Evolutionary conservation across 2,888 invertebrate species (phyloP).

Genomic region (Drosophila buzzatii): DNA sequence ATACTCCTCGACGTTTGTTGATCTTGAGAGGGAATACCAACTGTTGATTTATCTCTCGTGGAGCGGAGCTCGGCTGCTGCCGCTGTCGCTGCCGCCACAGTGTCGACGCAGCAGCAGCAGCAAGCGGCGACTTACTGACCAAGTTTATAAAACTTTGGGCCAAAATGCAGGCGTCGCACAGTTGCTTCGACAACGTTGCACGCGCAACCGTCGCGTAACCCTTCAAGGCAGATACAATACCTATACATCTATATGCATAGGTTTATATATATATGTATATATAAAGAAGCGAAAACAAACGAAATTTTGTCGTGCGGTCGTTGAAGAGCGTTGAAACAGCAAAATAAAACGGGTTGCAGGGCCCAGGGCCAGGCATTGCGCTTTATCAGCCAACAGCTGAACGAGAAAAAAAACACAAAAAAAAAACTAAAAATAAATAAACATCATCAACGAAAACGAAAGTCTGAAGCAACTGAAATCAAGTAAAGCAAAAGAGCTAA

Average conservation of each 20-base stretch:
- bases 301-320: slow-evolving; percentile 58
- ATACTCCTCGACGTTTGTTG: slow-evolving; percentile 55
- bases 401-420: neutral
- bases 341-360: slow-evolving; percentile 72
- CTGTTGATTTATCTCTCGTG: slow-evolving; percentile 77
- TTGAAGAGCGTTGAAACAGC: slow-evolving; percentile 42
- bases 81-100: slow-evolving; percentile 10
- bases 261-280: neutral
- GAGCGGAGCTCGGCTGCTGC: slow-evolving; percentile 26
- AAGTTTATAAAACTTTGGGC: slow-evolving; percentile 81
- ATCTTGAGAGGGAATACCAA: slow-evolving; percentile 69
- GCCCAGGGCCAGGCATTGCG: slow-evolving; percentile 71
- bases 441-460: slow-evolving; percentile 72
- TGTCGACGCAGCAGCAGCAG: slow-evolving; percentile 23
- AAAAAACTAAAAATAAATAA: neutral
- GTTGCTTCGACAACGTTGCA: slow-evolving; percentile 78
- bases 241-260: neutral
- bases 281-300: slow-evolving; percentile 34
- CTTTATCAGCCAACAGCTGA: slow-evolving; percentile 62
- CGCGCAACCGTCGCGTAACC: slow-evolving; percentile 57
- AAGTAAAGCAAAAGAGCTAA: neutral
- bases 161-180: slow-evolving; percentile 78
- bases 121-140: slow-evolving; percentile 65
- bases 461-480: slow-evolving; percentile 46
- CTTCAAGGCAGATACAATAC: slow-evolving; percentile 9